Conservation (phyloP, 2,888 invertebrate species). For the Harmothoe impar region DNA sequence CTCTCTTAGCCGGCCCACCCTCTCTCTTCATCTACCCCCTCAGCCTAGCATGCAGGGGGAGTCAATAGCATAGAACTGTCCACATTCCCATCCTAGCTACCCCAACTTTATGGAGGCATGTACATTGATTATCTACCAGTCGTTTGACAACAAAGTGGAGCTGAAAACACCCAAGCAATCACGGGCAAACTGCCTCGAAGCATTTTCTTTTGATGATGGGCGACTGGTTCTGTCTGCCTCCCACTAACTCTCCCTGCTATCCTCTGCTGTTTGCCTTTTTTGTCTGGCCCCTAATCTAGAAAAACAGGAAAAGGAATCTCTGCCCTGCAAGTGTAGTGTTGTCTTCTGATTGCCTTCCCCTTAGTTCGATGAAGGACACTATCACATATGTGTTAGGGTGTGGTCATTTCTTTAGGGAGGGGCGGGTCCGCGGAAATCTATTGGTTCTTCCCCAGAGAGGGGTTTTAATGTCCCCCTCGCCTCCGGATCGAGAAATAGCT, state of each 20-base stretch:
- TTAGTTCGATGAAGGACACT: no score
- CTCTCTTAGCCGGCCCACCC: not conserved
- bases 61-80: constrained; percentile 34
- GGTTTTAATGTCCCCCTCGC: no score
- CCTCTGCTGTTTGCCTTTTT: not conserved
- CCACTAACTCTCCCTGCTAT: not conserved
- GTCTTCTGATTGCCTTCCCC: not conserved
- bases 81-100: not conserved
- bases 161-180: constrained; percentile 52
- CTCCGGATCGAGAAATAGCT: no score
- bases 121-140: constrained; percentile 48
- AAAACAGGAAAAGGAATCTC: not conserved
- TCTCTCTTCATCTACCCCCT: not conserved
- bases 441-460: no score
- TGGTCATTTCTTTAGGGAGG: no score
- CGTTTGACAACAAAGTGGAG: constrained; percentile 47
- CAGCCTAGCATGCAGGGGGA: constrained; percentile 15
- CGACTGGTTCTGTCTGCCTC: not conserved
- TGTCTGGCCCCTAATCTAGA: not conserved
- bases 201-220: constrained; percentile 39
- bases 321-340: not conserved
- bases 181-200: constrained; percentile 30
- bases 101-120: not conserved
- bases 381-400: no score
- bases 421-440: no score